phyloP scores from a whole-genome alignment of 1,140 invertebrate genomes.

The Ridgeia piscesae region DNA sequence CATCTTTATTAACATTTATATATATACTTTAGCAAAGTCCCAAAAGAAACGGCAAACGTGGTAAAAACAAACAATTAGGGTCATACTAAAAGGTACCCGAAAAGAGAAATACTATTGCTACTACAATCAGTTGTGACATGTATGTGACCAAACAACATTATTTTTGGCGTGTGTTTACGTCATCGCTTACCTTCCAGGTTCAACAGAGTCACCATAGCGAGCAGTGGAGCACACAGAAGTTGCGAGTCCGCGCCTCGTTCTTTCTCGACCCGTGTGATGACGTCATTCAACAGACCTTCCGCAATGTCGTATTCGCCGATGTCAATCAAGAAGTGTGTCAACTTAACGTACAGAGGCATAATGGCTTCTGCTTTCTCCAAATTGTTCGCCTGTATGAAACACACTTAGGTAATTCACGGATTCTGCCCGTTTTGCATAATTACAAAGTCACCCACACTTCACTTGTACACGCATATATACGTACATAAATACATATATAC shows the following conservation, averaged over 20 bases:
- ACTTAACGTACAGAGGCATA: slow-evolving; percentile 26
- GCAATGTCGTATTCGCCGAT: slow-evolving; percentile 36
- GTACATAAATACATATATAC: slow-evolving; percentile 16
- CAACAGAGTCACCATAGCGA: slow-evolving; percentile 30
- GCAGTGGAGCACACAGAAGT: slow-evolving; percentile 32
- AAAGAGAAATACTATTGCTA: too few species aligned
- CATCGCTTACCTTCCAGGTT: slow-evolving; percentile 29
- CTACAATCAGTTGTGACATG: too few species aligned
- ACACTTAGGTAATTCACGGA: not conserved
- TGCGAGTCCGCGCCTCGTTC: slow-evolving; percentile 27
- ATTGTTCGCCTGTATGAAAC: not conserved
- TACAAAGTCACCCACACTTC: too few species aligned
- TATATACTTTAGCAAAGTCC: too few species aligned
- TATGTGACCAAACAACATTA: too few species aligned
- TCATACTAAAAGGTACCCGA: too few species aligned
- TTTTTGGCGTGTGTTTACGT: too few species aligned
- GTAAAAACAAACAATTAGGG: too few species aligned
- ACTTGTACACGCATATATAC: not conserved
- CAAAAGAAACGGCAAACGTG: too few species aligned
- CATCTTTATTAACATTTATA: too few species aligned
- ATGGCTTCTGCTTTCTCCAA: slow-evolving; percentile 24
- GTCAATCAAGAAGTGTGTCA: slow-evolving; percentile 36
- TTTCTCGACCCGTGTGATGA: slow-evolving; percentile 20
- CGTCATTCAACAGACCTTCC: slow-evolving; percentile 17
- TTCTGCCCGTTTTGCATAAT: too few species aligned